phyloP scores from a whole-genome alignment of 2,797 vertebrate species.

The Geotrypetes seraphini region DNA sequence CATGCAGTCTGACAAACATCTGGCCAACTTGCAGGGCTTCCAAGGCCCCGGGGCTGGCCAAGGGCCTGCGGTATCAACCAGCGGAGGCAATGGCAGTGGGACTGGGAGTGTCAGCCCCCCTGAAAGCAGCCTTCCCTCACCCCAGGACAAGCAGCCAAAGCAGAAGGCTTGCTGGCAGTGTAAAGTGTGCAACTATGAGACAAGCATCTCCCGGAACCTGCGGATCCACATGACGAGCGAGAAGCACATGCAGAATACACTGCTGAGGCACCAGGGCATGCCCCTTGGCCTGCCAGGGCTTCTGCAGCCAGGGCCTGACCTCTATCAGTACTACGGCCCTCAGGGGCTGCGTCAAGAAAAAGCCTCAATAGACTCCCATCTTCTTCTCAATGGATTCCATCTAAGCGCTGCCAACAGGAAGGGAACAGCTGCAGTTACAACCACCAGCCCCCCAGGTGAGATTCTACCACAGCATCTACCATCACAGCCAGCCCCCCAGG shows the following conservation, averaged over 20 bases:
- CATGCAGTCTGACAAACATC: slow-evolving; percentile 52
- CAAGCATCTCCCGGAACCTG: slow-evolving; percentile 49
- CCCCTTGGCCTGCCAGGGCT: slow-evolving; percentile 29
- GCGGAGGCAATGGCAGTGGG: neutral
- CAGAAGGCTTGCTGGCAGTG: slow-evolving; percentile 50
- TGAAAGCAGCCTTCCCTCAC: neutral
- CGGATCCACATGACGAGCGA: slow-evolving; percentile 52
- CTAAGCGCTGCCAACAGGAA: slow-evolving; percentile 17
- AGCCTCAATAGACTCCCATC: slow-evolving; percentile 25
- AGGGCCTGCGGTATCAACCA: slow-evolving; percentile 7
- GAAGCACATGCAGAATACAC: slow-evolving; percentile 53
- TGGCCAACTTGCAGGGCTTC: slow-evolving; percentile 46
- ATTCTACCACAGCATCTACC: too few species aligned
- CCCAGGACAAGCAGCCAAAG: slow-evolving; percentile 39
- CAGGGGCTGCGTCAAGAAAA: slow-evolving; percentile 38
- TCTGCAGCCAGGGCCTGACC: slow-evolving; percentile 26
- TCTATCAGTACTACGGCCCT: slow-evolving; percentile 35
- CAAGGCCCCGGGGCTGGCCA: slow-evolving; percentile 28
- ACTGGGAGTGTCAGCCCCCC: slow-evolving; percentile 4
- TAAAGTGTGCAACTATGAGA: slow-evolving; percentile 51
- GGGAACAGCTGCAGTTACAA: slow-evolving; percentile 11
- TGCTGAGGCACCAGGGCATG: slow-evolving; percentile 46
- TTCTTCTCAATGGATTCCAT: slow-evolving; percentile 39
- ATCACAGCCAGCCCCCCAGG: too few species aligned
- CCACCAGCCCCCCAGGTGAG: too few species aligned